A percentile compares a stretch with the other conserved stretches of the same genome.
These are phyloP conservation scores for Oppia nitens DNA, from an alignment of 1,140 invertebrate genomes.

Conservation along the genomic window DNA sequence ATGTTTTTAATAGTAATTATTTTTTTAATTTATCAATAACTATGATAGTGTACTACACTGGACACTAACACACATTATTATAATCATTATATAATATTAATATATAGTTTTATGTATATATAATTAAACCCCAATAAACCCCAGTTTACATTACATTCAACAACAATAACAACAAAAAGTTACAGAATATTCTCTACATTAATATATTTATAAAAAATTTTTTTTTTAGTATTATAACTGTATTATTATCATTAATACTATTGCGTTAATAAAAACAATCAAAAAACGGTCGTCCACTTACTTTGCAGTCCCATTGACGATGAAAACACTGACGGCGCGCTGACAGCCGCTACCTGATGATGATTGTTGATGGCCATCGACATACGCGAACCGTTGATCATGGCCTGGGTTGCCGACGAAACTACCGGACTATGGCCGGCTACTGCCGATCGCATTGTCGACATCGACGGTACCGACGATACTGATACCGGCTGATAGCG, in stretches of 20 bases:
- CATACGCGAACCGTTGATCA: background rate
- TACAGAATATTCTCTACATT: background rate
- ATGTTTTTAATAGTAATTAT: background rate
- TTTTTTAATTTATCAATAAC: background rate
- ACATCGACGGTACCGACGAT: background rate
- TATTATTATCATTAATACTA: background rate
- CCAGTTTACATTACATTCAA: background rate
- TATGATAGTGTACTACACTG: background rate
- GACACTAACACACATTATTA: slow-evolving; percentile 2
- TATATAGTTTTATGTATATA: background rate
- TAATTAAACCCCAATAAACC: background rate
- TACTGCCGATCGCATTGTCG: background rate
- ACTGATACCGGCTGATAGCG: background rate
- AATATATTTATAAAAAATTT: background rate
- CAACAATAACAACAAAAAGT: background rate
- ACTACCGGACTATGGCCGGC: background rate
- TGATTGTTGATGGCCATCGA: background rate
- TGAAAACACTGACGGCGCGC: no score
- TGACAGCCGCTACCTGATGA: background rate
- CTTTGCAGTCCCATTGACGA: background rate
- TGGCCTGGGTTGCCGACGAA: background rate
- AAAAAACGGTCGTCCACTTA: background rate
- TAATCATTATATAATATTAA: background rate
- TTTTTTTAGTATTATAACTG: background rate
- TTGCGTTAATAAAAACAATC: background rate